Evolutionary conservation across 1,140 invertebrate species (phyloP).

Genomic region (Pachypeltis micranthus): DNA sequence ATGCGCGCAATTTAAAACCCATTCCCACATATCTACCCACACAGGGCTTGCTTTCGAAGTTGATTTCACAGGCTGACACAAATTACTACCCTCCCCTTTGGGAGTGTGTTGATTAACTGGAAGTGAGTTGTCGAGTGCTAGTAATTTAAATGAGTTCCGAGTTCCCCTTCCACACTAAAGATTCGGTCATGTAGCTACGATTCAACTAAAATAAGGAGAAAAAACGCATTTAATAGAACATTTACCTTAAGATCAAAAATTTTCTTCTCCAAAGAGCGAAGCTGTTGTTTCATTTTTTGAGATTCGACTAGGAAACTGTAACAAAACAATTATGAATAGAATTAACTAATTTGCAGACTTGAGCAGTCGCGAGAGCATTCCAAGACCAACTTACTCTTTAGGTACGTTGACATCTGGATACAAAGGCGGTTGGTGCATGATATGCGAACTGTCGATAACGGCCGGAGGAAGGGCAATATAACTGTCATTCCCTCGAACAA

Average conservation of each 20-base stretch:
- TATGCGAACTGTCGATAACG: background rate
- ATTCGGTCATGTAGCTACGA: too few relatives aligned
- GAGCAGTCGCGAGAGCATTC: background rate
- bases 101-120: too few relatives aligned
- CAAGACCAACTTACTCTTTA: constrained; percentile 15
- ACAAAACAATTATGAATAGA: constrained; percentile 17
- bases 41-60: too few relatives aligned
- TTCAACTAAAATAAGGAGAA: background rate
- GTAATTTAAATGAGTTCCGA: too few relatives aligned
- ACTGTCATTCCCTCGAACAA: constrained; percentile 28
- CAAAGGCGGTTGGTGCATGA: constrained; percentile 15
- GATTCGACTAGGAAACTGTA: constrained; percentile 44
- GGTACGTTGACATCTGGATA: constrained; percentile 7
- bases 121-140: too few relatives aligned
- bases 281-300: constrained; percentile 48
- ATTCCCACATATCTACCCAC: too few relatives aligned
- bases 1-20: too few relatives aligned
- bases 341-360: background rate
- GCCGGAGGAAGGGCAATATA: background rate
- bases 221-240: background rate
- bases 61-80: too few relatives aligned
- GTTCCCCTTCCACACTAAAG: too few relatives aligned
- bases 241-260: constrained; percentile 50
- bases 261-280: constrained; percentile 50
- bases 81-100: too few relatives aligned